These are phyloP conservation scores for Zaprionus taronus DNA, from an alignment of 1,140 invertebrate species.

Conservation along the genomic window DNA sequence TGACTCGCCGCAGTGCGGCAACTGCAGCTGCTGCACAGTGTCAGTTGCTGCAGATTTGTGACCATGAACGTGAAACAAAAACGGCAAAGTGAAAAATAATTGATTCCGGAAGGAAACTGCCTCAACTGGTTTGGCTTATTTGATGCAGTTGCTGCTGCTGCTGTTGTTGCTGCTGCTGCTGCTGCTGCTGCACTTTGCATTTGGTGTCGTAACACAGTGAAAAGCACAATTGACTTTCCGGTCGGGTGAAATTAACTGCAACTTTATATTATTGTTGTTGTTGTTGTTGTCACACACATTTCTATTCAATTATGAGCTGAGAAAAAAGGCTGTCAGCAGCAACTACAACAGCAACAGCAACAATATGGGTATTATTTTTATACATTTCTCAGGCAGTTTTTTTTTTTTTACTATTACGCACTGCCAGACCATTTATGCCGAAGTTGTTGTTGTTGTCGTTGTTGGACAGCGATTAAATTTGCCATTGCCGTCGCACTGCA, in stretches of 20 bases:
- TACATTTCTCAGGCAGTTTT: background rate
- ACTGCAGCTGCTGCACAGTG: constrained; percentile 35
- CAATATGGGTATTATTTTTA: constrained; percentile 24
- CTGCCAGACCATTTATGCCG: background rate
- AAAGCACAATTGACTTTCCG: constrained; percentile 47
- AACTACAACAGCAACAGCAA: constrained; percentile 8
- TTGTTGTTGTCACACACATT: constrained; percentile 37
- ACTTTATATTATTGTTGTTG: background rate
- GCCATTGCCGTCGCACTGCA: constrained; percentile 16
- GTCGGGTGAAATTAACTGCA: constrained; percentile 37
- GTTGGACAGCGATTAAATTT: constrained; percentile 13
- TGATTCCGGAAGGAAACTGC: constrained; percentile 81
- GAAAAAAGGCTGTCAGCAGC: constrained; percentile 17
- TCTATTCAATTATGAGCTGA: constrained; percentile 45
- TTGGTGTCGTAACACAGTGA: constrained; percentile 71
- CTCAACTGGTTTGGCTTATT: constrained; percentile 66
- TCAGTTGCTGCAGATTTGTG: constrained; percentile 52
- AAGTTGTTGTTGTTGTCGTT: background rate
- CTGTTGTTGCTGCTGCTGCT: background rate
- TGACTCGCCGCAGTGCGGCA: constrained; percentile 42
- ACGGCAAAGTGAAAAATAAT: constrained; percentile 77
- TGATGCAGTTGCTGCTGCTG: constrained; percentile 18
- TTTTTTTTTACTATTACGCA: constrained; percentile 15
- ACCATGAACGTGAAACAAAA: constrained; percentile 75
- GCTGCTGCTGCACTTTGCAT: constrained; percentile 40